Percentiles rank a stretch among this genome's conserved stretches.
phyloP scores from a whole-genome alignment of 2,113 vertebrate species.

The Xiphophorus hellerii region DNA sequence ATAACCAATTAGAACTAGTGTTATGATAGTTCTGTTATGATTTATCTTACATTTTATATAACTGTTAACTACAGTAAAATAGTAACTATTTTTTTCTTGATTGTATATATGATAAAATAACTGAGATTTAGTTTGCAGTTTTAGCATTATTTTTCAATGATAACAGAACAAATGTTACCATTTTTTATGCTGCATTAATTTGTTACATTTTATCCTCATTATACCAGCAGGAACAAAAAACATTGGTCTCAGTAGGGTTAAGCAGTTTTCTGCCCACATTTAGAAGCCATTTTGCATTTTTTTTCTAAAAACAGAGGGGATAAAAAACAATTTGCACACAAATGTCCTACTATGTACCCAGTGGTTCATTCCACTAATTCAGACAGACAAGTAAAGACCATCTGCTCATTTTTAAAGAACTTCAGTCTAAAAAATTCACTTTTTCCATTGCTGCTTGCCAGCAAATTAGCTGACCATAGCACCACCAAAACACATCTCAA shows the following conservation, averaged over 20 bases:
- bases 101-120: not conserved
- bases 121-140: not conserved
- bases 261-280: conserved; percentile 62
- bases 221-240: conserved; percentile 66
- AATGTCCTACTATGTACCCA: conserved; percentile 73
- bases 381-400: conserved; percentile 73
- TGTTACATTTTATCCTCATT: conserved; percentile 67
- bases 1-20: conserved; percentile 15
- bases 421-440: conserved; percentile 65
- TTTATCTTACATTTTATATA: conserved; percentile 29
- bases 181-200: conserved; percentile 54
- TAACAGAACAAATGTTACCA: not conserved
- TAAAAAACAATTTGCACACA: conserved; percentile 79
- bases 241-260: conserved; percentile 65
- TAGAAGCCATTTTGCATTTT: conserved; percentile 71
- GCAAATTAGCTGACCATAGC: conserved; percentile 71
- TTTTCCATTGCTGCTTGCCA: conserved; percentile 61
- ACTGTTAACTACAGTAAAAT: conserved; percentile 5
- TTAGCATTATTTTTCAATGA: not conserved
- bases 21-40: conserved; percentile 30
- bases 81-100: not conserved
- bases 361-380: conserved; percentile 75
- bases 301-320: conserved; percentile 67
- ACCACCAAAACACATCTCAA: conserved; percentile 39
- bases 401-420: conserved; percentile 74